These are phyloP conservation scores for Antheraea yamamai DNA, from an alignment of 2,888 invertebrate genomes.

Conservation along the genomic window DNA sequence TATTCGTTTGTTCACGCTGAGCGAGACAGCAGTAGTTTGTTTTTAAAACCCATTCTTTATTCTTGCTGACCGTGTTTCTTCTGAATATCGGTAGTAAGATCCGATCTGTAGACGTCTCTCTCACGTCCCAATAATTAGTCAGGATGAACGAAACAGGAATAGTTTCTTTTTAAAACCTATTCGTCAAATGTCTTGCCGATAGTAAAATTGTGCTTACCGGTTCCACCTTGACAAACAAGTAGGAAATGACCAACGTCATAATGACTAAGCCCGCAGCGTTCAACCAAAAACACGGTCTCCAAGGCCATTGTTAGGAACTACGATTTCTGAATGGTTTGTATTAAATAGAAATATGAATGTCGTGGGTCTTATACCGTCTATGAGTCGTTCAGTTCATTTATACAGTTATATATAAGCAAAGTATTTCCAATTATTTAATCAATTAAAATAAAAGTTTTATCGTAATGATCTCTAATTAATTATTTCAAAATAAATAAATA, in stretches of 20 bases:
- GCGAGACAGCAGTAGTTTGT: no score
- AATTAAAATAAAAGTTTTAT: not conserved
- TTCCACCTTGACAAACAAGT: not conserved
- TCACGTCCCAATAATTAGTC: no score
- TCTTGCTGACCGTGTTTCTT: no score
- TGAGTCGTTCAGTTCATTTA: no score
- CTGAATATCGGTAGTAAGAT: no score
- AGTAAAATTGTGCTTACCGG: not conserved
- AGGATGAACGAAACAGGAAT: not conserved
- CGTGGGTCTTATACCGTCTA: no score
- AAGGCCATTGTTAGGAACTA: not conserved
- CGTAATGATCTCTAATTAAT: not conserved
- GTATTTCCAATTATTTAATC: no score
- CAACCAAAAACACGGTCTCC: not conserved
- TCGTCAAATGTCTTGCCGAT: no score
- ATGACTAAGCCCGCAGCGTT: not conserved
- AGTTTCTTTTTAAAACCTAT: not conserved
- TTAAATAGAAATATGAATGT: not conserved
- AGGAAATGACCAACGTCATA: conserved; percentile 10
- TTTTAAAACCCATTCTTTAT: no score
- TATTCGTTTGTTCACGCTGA: no score
- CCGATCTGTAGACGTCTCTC: no score
- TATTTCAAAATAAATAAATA: not conserved
- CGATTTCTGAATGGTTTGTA: not conserved
- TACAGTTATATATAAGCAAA: no score